Percentiles rank a stretch among this genome's conserved stretches.
phyloP scores from a whole-genome alignment of 2,113 vertebrate genomes.

The Oenanthe oenanthe region DNA sequence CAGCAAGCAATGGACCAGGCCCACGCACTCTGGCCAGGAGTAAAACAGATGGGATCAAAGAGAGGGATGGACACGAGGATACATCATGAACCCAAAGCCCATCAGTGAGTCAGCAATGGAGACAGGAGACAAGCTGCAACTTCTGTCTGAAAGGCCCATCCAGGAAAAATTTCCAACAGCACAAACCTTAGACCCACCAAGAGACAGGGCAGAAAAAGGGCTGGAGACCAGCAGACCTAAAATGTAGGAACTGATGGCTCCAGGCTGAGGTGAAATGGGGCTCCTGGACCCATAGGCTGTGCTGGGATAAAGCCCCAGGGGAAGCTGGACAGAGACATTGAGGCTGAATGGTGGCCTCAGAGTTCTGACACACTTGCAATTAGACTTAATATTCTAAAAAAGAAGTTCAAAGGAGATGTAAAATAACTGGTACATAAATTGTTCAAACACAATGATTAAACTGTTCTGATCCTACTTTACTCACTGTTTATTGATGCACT shows the following conservation, averaged over 20 bases:
- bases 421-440: background rate
- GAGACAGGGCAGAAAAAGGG: background rate
- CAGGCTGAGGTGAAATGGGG: background rate
- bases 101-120: background rate
- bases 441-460: background rate
- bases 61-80: background rate
- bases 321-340: background rate
- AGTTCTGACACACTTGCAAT: background rate
- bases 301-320: background rate
- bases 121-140: background rate
- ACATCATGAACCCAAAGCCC: background rate
- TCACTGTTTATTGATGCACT: background rate
- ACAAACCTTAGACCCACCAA: background rate
- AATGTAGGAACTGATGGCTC: background rate
- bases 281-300: background rate
- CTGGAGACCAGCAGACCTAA: background rate
- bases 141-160: rapidly evolving
- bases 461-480: background rate
- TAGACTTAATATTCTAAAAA: background rate
- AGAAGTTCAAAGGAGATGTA: background rate
- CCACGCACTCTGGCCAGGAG: background rate
- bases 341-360: rapidly evolving
- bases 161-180: background rate
- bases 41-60: background rate
- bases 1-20: background rate